These are phyloP conservation scores for Lordiphosa mommai DNA, from an alignment of 1,140 invertebrate genomes.

Conservation along the genomic window DNA sequence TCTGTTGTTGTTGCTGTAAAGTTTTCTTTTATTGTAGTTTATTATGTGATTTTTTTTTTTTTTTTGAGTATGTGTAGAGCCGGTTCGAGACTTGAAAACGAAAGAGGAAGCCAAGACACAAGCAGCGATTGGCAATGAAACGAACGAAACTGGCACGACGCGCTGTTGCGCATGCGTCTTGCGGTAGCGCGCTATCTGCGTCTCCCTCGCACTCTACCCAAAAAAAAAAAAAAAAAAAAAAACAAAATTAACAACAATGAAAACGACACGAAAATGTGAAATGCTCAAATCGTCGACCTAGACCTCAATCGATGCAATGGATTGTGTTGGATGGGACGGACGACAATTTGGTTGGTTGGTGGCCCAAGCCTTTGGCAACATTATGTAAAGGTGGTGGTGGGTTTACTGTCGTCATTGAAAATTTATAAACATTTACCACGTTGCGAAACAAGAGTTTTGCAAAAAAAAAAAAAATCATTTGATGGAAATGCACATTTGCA, in stretches of 20 bases:
- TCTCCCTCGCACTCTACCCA: constrained; percentile 13
- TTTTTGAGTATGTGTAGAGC: constrained; percentile 38
- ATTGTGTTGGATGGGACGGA: constrained; percentile 34
- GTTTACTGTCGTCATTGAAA: constrained; percentile 6
- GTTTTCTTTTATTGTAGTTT: constrained; percentile 76
- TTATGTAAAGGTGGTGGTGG: constrained; percentile 66
- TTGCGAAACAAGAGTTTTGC: background rate
- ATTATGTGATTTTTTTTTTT: constrained; percentile 73
- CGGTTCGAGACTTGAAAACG: constrained; percentile 42
- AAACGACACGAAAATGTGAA: constrained; percentile 76
- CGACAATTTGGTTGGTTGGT: constrained; percentile 5
- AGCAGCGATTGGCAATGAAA: constrained; percentile 60
- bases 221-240: constrained; percentile 7
- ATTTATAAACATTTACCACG: background rate
- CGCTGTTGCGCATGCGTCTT: constrained; percentile 53
- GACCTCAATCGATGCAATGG: constrained; percentile 68
- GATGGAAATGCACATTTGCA: constrained; percentile 6
- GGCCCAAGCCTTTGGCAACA: constrained; percentile 44
- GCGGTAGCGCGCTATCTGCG: background rate
- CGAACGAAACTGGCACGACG: constrained; percentile 56
- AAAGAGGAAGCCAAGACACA: constrained; percentile 46
- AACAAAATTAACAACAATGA: constrained; percentile 48
- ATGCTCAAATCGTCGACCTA: constrained; percentile 74
- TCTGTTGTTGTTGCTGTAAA: constrained; percentile 49
- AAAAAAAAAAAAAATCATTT: constrained; percentile 6